Conservation (phyloP, 2,113 vertebrate genomes). For the Sylvia atricapilla region DNA sequence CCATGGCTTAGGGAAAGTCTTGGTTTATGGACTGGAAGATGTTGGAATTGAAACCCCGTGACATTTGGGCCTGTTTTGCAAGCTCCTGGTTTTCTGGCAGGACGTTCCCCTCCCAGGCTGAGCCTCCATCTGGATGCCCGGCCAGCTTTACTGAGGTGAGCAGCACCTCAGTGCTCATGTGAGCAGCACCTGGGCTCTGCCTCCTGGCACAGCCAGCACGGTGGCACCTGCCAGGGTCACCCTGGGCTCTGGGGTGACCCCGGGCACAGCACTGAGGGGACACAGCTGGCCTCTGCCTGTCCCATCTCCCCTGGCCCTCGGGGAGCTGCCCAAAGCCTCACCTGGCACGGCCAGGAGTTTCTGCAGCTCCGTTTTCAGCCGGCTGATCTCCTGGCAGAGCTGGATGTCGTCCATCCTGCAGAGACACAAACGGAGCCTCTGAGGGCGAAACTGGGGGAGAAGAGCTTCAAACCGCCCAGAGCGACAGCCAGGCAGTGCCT, state of each 20-base stretch:
- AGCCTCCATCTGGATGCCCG: neutral
- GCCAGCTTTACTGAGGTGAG: neutral
- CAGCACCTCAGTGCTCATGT: neutral
- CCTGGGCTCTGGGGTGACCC: neutral
- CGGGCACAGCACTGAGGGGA: neutral
- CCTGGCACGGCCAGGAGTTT: constrained; percentile 80
- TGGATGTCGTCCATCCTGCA: constrained; percentile 92
- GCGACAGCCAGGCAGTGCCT: neutral
- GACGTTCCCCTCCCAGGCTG: neutral
- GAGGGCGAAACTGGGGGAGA: neutral
- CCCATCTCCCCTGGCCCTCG: fast-evolving
- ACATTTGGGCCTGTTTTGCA: neutral
- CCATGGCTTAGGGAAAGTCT: neutral
- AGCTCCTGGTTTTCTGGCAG: neutral
- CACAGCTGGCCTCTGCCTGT: neutral
- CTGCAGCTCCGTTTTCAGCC: constrained; percentile 87
- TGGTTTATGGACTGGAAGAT: neutral
- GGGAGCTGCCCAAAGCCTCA: neutral
- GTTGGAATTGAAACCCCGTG: neutral
- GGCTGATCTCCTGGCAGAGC: constrained; percentile 86
- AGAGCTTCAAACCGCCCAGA: neutral
- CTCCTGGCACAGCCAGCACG: neutral
- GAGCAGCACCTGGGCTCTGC: neutral
- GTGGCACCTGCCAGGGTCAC: neutral
- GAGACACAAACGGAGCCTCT: neutral